phyloP scores from a whole-genome alignment of 2,113 vertebrate species.

The Pelodiscus sinensis region DNA sequence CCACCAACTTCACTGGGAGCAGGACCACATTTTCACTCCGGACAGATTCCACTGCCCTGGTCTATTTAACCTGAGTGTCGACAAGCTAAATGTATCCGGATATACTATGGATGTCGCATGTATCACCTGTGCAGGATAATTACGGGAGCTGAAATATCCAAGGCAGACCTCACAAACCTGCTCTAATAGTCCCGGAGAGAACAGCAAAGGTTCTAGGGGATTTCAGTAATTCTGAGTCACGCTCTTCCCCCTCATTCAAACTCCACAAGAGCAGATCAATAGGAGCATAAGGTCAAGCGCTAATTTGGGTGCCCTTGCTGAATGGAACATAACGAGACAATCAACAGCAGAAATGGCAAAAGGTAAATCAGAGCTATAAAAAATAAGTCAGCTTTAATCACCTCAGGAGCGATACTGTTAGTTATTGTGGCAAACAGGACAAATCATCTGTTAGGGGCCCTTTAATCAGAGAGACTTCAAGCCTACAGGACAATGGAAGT shows the following conservation, averaged over 20 bases:
- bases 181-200: not conserved
- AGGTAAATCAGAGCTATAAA: not conserved
- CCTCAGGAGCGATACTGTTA: fast-evolving
- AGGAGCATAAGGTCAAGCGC: not conserved
- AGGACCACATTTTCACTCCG: not conserved
- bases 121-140: not conserved
- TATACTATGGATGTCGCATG: not conserved
- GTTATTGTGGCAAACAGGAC: fast-evolving
- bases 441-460: not conserved
- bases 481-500: not conserved
- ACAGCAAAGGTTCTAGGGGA: fast-evolving
- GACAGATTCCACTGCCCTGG: not conserved
- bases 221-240: fast-evolving
- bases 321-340: not conserved
- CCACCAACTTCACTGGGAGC: not conserved
- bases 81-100: not conserved
- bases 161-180: not conserved
- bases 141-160: not conserved
- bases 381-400: fast-evolving
- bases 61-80: conserved; percentile 3
- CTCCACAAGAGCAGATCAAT: not conserved
- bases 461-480: not conserved
- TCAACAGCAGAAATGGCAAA: not conserved
- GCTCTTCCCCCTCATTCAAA: not conserved
- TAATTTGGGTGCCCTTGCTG: not conserved